These are phyloP conservation scores for Siniperca undulata DNA, from an alignment of 2,797 vertebrate genomes.

Conservation along the genomic window DNA sequence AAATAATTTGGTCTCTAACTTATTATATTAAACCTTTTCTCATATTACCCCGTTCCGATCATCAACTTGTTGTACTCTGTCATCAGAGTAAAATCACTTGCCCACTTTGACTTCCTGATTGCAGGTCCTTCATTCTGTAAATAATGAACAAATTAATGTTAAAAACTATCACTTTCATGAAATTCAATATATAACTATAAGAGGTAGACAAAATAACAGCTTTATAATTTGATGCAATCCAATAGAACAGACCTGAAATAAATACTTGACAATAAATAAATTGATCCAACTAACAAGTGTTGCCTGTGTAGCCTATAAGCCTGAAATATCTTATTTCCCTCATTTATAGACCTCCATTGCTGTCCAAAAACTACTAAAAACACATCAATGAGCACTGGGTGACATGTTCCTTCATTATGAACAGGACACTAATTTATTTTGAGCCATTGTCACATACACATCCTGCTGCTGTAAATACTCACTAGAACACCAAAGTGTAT, in stretches of 20 bases:
- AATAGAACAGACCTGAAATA: background rate
- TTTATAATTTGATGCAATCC: background rate
- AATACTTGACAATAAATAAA: background rate
- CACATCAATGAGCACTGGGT: background rate
- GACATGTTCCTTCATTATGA: constrained; percentile 7
- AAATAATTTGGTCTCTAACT: constrained; percentile 4
- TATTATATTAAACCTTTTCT: constrained; percentile 8
- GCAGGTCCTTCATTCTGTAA: constrained; percentile 74
- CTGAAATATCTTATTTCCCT: background rate
- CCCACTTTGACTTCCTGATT: constrained; percentile 80
- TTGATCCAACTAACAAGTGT: background rate
- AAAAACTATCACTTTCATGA: background rate
- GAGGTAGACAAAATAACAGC: background rate
- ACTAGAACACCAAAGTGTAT: background rate
- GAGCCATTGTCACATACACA: background rate
- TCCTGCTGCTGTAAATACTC: background rate
- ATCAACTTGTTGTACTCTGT: constrained; percentile 85
- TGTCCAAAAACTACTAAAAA: background rate
- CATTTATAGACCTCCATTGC: background rate
- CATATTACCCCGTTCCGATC: constrained; percentile 79
- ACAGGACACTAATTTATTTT: background rate
- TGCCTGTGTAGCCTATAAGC: background rate
- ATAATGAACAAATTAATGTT: background rate
- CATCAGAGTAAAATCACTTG: constrained; percentile 84
- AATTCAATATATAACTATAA: background rate